A percentile compares a stretch with the other conserved stretches of the same genome.
These are phyloP conservation scores for Danio kyathit DNA, from an alignment of 2,797 vertebrate species.

Conservation along the genomic window DNA sequence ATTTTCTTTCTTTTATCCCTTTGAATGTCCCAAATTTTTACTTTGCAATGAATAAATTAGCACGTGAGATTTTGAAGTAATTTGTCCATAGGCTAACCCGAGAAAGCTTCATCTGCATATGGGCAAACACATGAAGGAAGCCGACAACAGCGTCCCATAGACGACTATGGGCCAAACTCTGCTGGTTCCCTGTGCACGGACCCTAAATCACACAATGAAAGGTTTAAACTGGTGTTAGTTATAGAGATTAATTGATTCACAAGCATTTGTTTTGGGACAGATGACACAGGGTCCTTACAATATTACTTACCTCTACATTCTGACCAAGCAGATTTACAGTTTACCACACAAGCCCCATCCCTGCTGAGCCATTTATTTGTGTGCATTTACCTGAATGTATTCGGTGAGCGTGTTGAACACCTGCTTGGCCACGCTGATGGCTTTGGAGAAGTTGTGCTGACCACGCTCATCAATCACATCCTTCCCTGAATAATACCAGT, in stretches of 20 bases:
- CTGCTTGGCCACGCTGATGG: constrained; percentile 93
- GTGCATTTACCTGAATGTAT: constrained; percentile 89
- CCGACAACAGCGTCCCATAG: constrained; percentile 96
- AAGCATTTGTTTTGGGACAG: not conserved
- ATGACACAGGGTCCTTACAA: not conserved
- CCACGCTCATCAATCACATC: constrained; percentile 91
- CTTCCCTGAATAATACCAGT: constrained; percentile 97
- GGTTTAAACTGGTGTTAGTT: not conserved
- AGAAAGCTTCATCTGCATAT: constrained; percentile 98
- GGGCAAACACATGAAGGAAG: constrained; percentile 96
- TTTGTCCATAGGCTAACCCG: constrained; percentile 78
- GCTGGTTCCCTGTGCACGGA: constrained; percentile 94
- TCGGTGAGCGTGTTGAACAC: constrained; percentile 97
- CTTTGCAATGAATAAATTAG: not conserved
- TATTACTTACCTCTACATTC: not conserved
- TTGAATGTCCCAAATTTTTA: not conserved
- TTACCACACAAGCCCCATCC: not conserved
- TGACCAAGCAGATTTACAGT: not conserved
- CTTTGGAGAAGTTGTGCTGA: constrained; percentile 93
- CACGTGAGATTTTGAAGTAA: not conserved
- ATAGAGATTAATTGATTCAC: not conserved
- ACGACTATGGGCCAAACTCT: constrained; percentile 94
- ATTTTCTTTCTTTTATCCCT: not conserved
- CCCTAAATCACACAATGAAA: constrained; percentile 77
- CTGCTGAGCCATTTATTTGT: not conserved